These are phyloP conservation scores for Intellagama lesueurii DNA, from an alignment of 2,797 vertebrate species.

Conservation along the genomic window DNA sequence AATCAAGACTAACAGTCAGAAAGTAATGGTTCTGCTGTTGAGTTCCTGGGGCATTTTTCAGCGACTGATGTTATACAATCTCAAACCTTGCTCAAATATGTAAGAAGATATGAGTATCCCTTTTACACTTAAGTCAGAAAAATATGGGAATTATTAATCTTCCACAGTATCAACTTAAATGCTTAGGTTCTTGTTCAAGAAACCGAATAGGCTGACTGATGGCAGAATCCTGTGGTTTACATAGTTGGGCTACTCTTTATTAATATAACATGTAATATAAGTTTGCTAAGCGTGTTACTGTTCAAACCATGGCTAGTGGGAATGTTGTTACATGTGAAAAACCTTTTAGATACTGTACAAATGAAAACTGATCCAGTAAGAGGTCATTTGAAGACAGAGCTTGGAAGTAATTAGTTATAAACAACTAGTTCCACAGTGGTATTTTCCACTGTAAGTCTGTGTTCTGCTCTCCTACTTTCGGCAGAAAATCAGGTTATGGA, in stretches of 20 bases:
- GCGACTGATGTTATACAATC: conserved; percentile 59
- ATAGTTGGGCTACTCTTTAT: neutral
- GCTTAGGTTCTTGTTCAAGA: conserved; percentile 21
- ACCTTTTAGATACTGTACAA: neutral
- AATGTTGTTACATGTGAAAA: neutral
- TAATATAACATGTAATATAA: too few species aligned
- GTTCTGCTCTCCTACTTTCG: neutral
- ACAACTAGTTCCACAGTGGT: neutral
- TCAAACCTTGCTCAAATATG: conserved; percentile 30
- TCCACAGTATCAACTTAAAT: conserved; percentile 21
- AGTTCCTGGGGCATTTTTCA: conserved; percentile 69
- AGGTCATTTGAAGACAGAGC: neutral
- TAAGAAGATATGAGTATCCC: conserved; percentile 26
- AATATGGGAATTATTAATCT: neutral
- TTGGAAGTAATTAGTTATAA: neutral
- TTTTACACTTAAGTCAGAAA: neutral
- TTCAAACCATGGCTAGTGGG: too few species aligned
- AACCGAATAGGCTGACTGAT: neutral
- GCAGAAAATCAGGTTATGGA: neutral
- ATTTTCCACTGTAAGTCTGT: neutral
- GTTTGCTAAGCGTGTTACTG: too few species aligned
- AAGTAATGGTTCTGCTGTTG: conserved; percentile 51
- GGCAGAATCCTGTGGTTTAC: neutral
- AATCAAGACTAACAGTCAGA: conserved; percentile 69
- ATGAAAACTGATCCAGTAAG: neutral